phyloP scores from a whole-genome alignment of 2,888 invertebrate species.

The Aphidoletes aphidimyza region DNA sequence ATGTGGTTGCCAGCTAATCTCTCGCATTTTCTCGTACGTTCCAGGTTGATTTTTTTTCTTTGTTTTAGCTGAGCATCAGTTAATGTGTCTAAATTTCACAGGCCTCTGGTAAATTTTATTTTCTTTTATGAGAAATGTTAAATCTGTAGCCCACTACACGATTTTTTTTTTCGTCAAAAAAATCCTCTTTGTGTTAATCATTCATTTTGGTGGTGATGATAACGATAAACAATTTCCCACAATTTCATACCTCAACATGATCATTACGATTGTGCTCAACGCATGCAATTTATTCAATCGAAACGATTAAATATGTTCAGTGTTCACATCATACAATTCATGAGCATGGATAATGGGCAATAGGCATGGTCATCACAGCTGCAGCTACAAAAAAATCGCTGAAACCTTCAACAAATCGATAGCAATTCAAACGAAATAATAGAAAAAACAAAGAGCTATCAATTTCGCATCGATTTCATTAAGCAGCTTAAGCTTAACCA shows the following conservation, averaged over 20 bases:
- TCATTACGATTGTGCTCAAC: not conserved
- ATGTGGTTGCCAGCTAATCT: not conserved
- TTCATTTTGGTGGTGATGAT: not conserved
- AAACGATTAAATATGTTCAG: conserved; percentile 44
- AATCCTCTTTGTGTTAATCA: no score
- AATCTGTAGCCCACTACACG: no score
- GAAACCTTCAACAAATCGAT: not conserved
- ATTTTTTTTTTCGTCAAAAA: no score
- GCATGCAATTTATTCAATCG: conserved; percentile 14
- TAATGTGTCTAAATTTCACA: not conserved
- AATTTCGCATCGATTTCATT: conserved; percentile 26
- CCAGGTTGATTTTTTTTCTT: not conserved
- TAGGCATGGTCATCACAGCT: not conserved
- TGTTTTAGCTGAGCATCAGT: not conserved
- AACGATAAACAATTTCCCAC: conserved; percentile 11
- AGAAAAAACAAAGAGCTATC: not conserved
- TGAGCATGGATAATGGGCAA: no score
- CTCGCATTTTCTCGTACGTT: not conserved
- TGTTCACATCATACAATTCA: conserved; percentile 19
- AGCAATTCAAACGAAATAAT: not conserved
- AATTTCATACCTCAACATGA: not conserved
- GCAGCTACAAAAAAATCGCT: no score
- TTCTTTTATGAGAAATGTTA: no score
- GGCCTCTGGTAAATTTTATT: no score
- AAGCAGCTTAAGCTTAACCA: not conserved